Percentiles rank a stretch among this genome's conserved stretches.
Evolutionary conservation across 1,140 invertebrate genomes (phyloP).

Genomic region (Bactericera cockerelli): DNA sequence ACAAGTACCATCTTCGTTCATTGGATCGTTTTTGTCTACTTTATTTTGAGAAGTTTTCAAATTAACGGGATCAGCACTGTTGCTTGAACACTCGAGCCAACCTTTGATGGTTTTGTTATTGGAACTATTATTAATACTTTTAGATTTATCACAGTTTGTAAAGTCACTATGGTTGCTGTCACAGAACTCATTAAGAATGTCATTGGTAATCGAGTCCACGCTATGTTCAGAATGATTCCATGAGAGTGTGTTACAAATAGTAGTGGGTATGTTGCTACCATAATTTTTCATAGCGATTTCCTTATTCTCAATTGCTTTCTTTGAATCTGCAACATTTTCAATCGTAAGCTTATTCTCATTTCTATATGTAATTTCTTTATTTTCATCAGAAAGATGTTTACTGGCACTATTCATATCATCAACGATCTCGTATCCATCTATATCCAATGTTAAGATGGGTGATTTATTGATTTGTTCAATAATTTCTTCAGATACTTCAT

Average conservation of each 20-base stretch:
- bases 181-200: neutral
- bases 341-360: neutral
- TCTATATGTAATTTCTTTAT: neutral
- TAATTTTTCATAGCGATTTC: no score
- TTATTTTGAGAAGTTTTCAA: neutral
- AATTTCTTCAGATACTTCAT: slow-evolving; percentile 4
- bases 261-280: neutral
- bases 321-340: neutral
- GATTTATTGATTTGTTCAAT: slow-evolving; percentile 3
- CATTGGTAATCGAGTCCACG: neutral
- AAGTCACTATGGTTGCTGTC: slow-evolving; percentile 11
- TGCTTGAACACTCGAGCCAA: slow-evolving; percentile 7
- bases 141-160: slow-evolving; percentile 10
- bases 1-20: neutral
- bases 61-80: slow-evolving; percentile 5
- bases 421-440: slow-evolving; percentile 1
- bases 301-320: no score
- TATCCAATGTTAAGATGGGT: neutral
- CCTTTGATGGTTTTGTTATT: slow-evolving; percentile 4
- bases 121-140: slow-evolving; percentile 2
- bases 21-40: neutral
- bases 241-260: neutral
- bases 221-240: slow-evolving; percentile 8
- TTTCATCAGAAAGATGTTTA: neutral
- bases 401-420: neutral